Evolutionary conservation across 2,797 vertebrate species (phyloP).

Genomic region (Sylvilagus floridanus): DNA sequence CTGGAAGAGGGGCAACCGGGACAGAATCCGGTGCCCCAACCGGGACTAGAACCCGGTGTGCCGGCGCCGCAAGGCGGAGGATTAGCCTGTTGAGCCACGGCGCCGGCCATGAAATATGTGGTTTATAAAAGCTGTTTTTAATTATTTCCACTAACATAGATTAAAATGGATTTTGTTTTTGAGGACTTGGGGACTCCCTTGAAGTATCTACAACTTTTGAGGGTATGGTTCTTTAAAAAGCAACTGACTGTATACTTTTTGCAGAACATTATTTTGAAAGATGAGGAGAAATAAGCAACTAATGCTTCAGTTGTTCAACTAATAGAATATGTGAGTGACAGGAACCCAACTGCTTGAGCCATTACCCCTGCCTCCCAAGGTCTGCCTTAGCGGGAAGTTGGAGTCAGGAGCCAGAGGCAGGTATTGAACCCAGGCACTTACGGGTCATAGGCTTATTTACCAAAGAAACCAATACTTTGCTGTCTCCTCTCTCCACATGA

Average conservation of each 20-base stretch:
- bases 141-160: not conserved
- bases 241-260: not conserved
- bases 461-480: not conserved
- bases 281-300: not conserved
- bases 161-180: constrained; percentile 4
- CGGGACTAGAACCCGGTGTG: no score
- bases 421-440: no score
- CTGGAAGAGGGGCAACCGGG: no score
- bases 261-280: not conserved
- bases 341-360: no score
- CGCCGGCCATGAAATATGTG: no score
- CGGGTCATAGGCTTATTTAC: not conserved
- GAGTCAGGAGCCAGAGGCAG: no score
- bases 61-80: no score
- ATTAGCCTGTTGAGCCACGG: no score
- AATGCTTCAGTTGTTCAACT: not conserved
- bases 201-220: not conserved
- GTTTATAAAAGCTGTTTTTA: not conserved
- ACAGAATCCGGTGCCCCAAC: no score
- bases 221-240: not conserved
- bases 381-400: no score
- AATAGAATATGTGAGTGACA: no score
- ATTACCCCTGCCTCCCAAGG: no score
- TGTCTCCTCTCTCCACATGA: not conserved
- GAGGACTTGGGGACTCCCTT: not conserved